Evolutionary conservation across 2,113 vertebrate species (phyloP).

Genomic region (Poecilia latipinna): DNA sequence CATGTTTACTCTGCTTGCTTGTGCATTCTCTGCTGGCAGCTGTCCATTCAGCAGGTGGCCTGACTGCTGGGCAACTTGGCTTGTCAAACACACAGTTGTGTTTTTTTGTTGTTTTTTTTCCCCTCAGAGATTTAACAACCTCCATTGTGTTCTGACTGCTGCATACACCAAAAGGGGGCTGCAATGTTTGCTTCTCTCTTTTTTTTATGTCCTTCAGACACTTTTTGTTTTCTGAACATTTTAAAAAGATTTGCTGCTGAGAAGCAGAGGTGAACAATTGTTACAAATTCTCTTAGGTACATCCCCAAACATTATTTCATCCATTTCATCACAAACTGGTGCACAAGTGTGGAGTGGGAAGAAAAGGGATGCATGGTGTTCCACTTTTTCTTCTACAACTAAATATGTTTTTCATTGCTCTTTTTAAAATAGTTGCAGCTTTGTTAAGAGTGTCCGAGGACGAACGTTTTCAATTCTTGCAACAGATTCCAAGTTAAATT

Average conservation of each 20-base stretch:
- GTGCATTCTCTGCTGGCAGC: slow-evolving; percentile 28
- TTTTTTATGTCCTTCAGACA: neutral
- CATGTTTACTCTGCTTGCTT: neutral
- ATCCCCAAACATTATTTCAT: neutral
- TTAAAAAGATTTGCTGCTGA: neutral
- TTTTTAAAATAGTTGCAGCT: too few species aligned
- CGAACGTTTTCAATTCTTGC: too few species aligned
- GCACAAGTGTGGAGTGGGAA: too few species aligned
- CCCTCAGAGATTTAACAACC: neutral
- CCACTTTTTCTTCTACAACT: too few species aligned
- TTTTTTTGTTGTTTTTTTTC: slow-evolving; percentile 10
- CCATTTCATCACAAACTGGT: neutral
- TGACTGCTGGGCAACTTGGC: slow-evolving; percentile 22
- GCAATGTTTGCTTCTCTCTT: slow-evolving; percentile 2
- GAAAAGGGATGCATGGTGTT: too few species aligned
- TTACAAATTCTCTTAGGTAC: neutral
- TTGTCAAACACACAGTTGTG: slow-evolving; percentile 44
- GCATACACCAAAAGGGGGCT: slow-evolving; percentile 10
- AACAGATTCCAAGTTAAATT: too few species aligned
- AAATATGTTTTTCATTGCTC: too few species aligned
- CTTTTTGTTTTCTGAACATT: neutral
- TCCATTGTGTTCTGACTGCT: slow-evolving; percentile 24
- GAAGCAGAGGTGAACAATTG: neutral
- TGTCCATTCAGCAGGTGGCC: slow-evolving; percentile 48
- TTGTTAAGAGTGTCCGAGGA: too few species aligned